A percentile compares a stretch with the other conserved stretches of the same genome.
phyloP scores from a whole-genome alignment of 2,888 invertebrate species.

The Coelopa pilipes region DNA sequence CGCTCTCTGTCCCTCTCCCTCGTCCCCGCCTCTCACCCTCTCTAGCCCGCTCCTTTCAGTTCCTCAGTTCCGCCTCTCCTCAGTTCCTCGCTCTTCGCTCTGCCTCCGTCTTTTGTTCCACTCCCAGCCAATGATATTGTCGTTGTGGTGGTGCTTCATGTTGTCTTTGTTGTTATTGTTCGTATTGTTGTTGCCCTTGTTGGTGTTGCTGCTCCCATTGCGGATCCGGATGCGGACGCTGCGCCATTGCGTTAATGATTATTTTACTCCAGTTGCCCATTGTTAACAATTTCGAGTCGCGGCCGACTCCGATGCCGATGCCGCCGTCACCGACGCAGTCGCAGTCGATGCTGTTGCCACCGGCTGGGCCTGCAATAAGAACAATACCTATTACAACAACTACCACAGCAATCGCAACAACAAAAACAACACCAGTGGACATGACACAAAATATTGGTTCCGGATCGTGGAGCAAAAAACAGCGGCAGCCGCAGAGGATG shows the following conservation, averaged over 20 bases:
- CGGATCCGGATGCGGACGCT: not conserved
- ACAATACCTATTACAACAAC: conserved; percentile 2
- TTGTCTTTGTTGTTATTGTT: conserved; percentile 23
- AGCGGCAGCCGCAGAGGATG: not conserved
- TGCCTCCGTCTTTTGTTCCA: too few species aligned
- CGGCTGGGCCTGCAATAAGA: not conserved
- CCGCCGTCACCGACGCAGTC: too few species aligned
- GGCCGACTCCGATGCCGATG: too few species aligned
- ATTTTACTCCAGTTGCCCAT: conserved; percentile 25
- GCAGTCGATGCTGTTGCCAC: too few species aligned
- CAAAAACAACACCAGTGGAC: conserved; percentile 1
- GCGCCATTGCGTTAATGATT: conserved; percentile 13
- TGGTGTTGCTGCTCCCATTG: conserved; percentile 4
- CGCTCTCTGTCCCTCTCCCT: too few species aligned
- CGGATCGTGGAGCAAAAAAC: not conserved
- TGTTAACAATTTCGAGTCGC: conserved; percentile 22
- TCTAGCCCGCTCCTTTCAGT: too few species aligned
- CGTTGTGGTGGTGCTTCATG: conserved; percentile 24
- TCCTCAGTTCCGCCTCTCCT: too few species aligned
- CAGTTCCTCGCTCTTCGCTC: too few species aligned
- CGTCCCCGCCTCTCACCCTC: too few species aligned
- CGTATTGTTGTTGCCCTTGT: conserved; percentile 20
- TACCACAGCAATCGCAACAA: not conserved
- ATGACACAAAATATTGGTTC: not conserved
- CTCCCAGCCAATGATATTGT: conserved; percentile 3